A percentile compares a stretch with the other conserved stretches of the same genome.
phyloP scores from a whole-genome alignment of 2,888 invertebrate species.

The Drosophila quinaria region DNA sequence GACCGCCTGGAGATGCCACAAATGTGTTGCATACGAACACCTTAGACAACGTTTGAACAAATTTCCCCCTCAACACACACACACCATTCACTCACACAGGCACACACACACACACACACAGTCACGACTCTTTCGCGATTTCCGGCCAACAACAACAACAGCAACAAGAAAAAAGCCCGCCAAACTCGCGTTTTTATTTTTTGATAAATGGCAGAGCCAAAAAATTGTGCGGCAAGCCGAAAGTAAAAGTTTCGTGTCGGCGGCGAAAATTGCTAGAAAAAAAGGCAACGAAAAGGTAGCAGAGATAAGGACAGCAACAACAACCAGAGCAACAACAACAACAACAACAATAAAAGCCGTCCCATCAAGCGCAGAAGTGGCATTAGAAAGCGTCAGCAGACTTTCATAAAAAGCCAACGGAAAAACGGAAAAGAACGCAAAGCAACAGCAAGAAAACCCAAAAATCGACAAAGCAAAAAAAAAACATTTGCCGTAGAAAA shows the following conservation, averaged over 20 bases:
- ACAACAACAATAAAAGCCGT: slow-evolving; percentile 48
- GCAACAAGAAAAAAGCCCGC: slow-evolving; percentile 7
- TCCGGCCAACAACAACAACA: slow-evolving; percentile 41
- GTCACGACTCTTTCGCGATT: slow-evolving; percentile 34
- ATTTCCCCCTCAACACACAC: slow-evolving; percentile 10
- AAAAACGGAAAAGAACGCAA: slow-evolving; percentile 5
- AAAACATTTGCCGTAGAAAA: slow-evolving; percentile 64
- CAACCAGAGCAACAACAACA: slow-evolving; percentile 25
- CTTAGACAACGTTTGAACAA: slow-evolving; percentile 44
- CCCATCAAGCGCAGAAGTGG: slow-evolving; percentile 58
- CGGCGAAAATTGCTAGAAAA: slow-evolving; percentile 39
- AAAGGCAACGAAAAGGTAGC: slow-evolving; percentile 25
- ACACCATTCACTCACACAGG: background rate
- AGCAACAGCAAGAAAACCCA: slow-evolving; percentile 5
- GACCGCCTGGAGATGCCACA: slow-evolving; percentile 55
- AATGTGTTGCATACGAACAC: slow-evolving; percentile 50
- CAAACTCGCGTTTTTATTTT: slow-evolving; percentile 22
- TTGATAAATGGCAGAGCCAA: slow-evolving; percentile 65
- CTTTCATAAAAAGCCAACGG: slow-evolving; percentile 49
- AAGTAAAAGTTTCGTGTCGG: slow-evolving; percentile 60
- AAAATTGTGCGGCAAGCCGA: slow-evolving; percentile 61
- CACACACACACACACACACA: slow-evolving; percentile 5
- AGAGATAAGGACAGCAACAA: slow-evolving; percentile 50
- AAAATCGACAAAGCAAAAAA: slow-evolving; percentile 1
- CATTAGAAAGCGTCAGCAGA: slow-evolving; percentile 62